A percentile compares a stretch with the other conserved stretches of the same genome.
Evolutionary conservation across 1,140 invertebrate species (phyloP).

Genomic region (Dendrolimus punctatus): DNA sequence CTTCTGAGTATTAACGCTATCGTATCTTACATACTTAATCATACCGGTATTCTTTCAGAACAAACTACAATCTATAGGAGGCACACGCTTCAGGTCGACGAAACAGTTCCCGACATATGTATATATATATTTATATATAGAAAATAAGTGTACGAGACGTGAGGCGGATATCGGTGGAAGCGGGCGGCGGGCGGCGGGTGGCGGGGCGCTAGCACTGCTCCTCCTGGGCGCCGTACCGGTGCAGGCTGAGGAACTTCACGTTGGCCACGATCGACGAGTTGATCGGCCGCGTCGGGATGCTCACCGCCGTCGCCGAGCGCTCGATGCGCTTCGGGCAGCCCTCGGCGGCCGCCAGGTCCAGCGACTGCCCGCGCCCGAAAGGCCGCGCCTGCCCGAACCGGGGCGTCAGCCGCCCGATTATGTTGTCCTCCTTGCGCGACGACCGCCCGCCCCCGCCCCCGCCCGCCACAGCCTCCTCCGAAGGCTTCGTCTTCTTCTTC

Average conservation of each 20-base stretch:
- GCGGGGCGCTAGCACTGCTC: slow-evolving; percentile 12
- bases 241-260: slow-evolving; percentile 53
- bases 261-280: slow-evolving; percentile 58
- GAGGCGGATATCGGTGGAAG: slow-evolving; percentile 48
- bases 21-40: slow-evolving; percentile 33
- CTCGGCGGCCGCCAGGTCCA: slow-evolving; percentile 40
- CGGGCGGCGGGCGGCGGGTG: slow-evolving; percentile 30
- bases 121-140: too few relatives aligned
- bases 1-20: slow-evolving; percentile 64
- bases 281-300: slow-evolving; percentile 47
- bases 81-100: slow-evolving; percentile 60
- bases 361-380: slow-evolving; percentile 49
- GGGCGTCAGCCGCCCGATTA: slow-evolving; percentile 54
- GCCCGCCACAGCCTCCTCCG: slow-evolving; percentile 41
- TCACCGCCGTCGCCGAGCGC: slow-evolving; percentile 56
- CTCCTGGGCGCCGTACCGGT: slow-evolving; percentile 53
- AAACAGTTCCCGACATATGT: slow-evolving; percentile 60
- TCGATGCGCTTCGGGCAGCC: slow-evolving; percentile 41
- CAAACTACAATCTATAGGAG: slow-evolving; percentile 53
- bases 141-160: slow-evolving; percentile 8
- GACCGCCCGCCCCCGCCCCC: slow-evolving; percentile 22
- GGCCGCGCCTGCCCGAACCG: slow-evolving; percentile 60
- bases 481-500: slow-evolving; percentile 59
- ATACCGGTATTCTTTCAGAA: slow-evolving; percentile 44
- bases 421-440: slow-evolving; percentile 53